These are phyloP conservation scores for Allygus modestus DNA, from an alignment of 2,888 invertebrate species.

Conservation along the genomic window DNA sequence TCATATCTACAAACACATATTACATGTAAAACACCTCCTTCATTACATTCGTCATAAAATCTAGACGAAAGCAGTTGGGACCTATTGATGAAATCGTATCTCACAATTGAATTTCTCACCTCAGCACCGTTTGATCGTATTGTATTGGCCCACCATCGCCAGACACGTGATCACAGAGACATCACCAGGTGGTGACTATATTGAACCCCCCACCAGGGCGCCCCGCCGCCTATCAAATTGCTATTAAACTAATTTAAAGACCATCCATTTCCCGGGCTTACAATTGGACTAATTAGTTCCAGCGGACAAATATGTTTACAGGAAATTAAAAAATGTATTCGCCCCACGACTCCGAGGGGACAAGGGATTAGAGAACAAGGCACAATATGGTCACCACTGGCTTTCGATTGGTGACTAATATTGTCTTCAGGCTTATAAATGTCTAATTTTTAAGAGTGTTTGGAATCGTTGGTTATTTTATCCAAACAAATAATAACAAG, in stretches of 20 bases:
- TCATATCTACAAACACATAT: too few species aligned
- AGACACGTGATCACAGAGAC: neutral
- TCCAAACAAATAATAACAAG: too few species aligned
- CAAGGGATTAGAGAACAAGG: neutral
- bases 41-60: too few species aligned
- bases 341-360: slow-evolving; percentile 3
- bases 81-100: too few species aligned
- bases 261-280: slow-evolving; percentile 44
- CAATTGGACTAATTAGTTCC: slow-evolving; percentile 56
- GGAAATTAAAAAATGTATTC: slow-evolving; percentile 51
- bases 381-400: neutral
- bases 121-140: neutral
- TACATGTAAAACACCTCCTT: too few species aligned
- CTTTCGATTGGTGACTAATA: neutral
- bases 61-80: too few species aligned
- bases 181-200: slow-evolving; percentile 41
- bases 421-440: neutral
- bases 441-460: too few species aligned
- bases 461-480: too few species aligned
- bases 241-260: slow-evolving; percentile 59
- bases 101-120: neutral
- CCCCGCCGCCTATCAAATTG: slow-evolving; percentile 54
- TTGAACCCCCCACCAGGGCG: slow-evolving; percentile 27
- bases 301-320: slow-evolving; percentile 47
- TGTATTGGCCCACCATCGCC: neutral